Evolutionary conservation across 2,113 vertebrate genomes (phyloP), one percentile per base, ranked within the genome.

Genomic region (Tetrao urogallus): DNA sequence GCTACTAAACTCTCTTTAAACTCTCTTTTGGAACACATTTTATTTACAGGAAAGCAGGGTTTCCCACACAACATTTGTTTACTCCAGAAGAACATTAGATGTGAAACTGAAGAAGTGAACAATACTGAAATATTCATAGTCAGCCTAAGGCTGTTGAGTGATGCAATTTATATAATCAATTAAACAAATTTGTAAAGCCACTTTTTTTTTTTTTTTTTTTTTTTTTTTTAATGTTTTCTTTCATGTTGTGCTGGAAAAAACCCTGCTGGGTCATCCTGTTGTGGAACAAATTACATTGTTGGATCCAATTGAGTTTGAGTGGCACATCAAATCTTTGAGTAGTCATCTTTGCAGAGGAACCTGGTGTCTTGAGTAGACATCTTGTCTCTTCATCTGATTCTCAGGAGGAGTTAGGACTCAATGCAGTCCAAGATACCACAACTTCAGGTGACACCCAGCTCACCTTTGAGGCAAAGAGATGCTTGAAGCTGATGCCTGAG

Each of bases 91-190:
- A 82, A 57, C 89, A 92, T 96, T 95, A 94, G 82, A 87, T 83
- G 63, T 91, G 90, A 92, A 91, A 77, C 14, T 56, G 69, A 82
- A 92, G 82, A 83, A 69, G 25, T 10, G 20, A 40, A 58, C 34
- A 75, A 58, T 69, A 78, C 88, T 96, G 80, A 96, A 96, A 92
- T 96, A 96, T 94, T 96, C 76, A 92, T 87, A 80, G 48, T 63
- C 82, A 80, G 60, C 70, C 83, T 66, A 30, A 83, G 66, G 74
- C 77, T 91, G 91, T 92, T 92, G 87, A 96, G 81, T 80, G 69
- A 89, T 73, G 70, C 83, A 94, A 90, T 95, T 94, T 96, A 56
- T 83, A 20, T 52, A 72, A 91, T 94, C 96, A 90, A 91, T 94
- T 93, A 36, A 65, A 81, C 88, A 88, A 27, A 65, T 90, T 86